Evolutionary conservation across 2,888 invertebrate genomes (phyloP), one percentile per base, ranked within the genome.

Genomic region (Thymelicus sylvestris): DNA sequence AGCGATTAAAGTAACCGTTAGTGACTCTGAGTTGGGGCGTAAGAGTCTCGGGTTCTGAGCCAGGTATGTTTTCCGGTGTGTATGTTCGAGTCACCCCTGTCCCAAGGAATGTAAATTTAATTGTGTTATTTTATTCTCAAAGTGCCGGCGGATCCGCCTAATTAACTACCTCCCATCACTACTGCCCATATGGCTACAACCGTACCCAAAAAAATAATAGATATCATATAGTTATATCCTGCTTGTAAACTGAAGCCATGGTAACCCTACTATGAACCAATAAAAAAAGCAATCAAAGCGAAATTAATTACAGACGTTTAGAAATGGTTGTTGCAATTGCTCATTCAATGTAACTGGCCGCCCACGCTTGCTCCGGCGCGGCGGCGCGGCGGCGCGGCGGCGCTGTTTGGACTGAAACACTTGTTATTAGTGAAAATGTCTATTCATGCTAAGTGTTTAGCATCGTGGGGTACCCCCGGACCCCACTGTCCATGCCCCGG

Each of bases 251-350:
- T 31, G 15, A 41, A 44, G 24, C 4, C 62, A 44, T 59, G 57
- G 47, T 44, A 57, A 57, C 66, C 13, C 50, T 64, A 10, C 15
- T 8, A 39, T 24, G 13, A 10, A 19, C 31, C 39, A 39, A 66
- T 66, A 44, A 66, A 59, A 71, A 71, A 71, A 71, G 69, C 66
- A 74, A 74, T 74, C 71, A 74, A 73, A 74, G 39, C 61, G 52
- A 66, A 74, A 74, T 73, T 74, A 74, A 74, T 73, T 74, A 63
- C 71, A 61, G 31, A 6, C 66, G 38, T 47, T 70, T 68, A 44
- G 66, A 71, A 71, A 73, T 67, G 59, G 63, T 68, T 71, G 67
- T 52, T 60, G 67, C 68, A 71, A 74, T 71, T 71, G 66, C 31
- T 50, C 66, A 71, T 71, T 73, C 71, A 64, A 39, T 38, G 13